Percentiles rank a stretch among this genome's conserved stretches.
Conservation (phyloP, 2,888 invertebrate species). For the Gastracanthus pulcherrimus region DNA sequence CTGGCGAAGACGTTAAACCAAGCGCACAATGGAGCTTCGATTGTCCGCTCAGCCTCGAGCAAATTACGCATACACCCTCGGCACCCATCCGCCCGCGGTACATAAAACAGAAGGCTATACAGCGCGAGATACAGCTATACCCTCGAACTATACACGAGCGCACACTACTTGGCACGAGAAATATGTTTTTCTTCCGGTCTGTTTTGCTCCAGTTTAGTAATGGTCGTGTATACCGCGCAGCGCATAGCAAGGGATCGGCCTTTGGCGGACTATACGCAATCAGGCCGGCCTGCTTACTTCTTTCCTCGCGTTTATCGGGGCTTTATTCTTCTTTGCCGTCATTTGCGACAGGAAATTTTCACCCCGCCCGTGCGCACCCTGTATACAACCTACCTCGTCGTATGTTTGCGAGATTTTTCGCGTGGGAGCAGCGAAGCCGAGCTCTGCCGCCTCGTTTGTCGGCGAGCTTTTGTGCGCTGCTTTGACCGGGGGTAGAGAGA, state of each 20-base stretch:
- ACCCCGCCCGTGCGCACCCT: not conserved
- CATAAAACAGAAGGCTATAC: no score
- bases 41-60: no score
- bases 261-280: not conserved
- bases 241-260: not conserved
- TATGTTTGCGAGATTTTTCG: not conserved
- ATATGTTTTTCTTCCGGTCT: conserved; percentile 49
- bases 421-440: not conserved
- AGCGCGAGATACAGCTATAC: not conserved
- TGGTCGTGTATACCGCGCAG: not conserved
- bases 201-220: conserved; percentile 45
- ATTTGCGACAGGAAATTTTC: not conserved
- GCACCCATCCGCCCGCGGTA: no score
- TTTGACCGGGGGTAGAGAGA: not conserved
- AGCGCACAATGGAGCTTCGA: no score
- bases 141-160: not conserved
- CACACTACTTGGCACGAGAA: conserved; percentile 43
- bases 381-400: no score
- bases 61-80: no score
- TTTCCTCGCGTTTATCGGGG: no score
- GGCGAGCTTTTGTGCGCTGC: not conserved
- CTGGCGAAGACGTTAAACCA: no score
- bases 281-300: not conserved
- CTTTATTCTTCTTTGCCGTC: not conserved
- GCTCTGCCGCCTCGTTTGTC: no score